phyloP scores from a whole-genome alignment of 2,113 vertebrate genomes.

The Panurus biarmicus region DNA sequence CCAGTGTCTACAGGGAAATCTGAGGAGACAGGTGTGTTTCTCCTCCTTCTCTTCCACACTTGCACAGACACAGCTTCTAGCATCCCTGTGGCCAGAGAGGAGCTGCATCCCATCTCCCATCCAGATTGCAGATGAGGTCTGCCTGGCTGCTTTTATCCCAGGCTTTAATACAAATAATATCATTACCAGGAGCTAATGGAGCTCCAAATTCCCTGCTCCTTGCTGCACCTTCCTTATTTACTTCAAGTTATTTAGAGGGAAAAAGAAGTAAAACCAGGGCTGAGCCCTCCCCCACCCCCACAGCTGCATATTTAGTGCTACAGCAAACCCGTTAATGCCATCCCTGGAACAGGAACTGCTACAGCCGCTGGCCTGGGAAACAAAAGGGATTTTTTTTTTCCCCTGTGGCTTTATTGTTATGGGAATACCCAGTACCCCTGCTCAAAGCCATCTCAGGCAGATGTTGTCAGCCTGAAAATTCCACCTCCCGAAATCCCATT shows the following conservation, averaged over 20 bases:
- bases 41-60: not conserved
- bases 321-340: not conserved
- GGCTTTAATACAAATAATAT: not conserved
- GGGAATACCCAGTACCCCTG: not conserved
- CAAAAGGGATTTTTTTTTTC: not conserved
- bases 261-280: not conserved
- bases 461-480: not conserved
- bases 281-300: not conserved
- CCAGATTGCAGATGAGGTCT: not conserved
- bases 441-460: not conserved
- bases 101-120: not conserved
- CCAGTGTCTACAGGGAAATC: not conserved
- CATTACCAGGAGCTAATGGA: not conserved
- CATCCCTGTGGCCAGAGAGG: not conserved
- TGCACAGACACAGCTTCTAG: not conserved
- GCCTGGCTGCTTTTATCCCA: not conserved
- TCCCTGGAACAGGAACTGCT: not conserved
- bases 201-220: not conserved
- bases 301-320: not conserved
- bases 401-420: not conserved
- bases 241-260: not conserved
- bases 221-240: not conserved
- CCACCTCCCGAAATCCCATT: not conserved
- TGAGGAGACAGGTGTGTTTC: not conserved
- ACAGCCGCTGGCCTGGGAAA: not conserved